Base-by-base conservation (phyloP, 1,140 invertebrate species). In the Tribolium castaneum region DNA sequence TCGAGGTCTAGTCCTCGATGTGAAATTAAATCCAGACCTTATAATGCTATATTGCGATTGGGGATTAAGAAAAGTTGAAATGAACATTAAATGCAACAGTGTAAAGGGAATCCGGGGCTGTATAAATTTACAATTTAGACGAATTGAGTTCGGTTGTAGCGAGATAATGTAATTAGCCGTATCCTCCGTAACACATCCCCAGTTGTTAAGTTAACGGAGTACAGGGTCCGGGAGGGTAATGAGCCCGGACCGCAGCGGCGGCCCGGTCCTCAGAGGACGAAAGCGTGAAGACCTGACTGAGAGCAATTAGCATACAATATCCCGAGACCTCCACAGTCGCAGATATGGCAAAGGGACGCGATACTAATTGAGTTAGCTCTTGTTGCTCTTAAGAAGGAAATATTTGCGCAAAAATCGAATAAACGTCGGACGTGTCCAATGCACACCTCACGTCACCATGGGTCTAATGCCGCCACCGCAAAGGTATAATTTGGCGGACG, bases 71-170 rank as follows among this genome's bases (percentile, higher is more conserved):
- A 77, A 80, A 80, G 75, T 80, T 72, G 70, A 80, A 80, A 80
- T 77, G 75, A 77, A 74, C 78, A 80, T 80, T 80, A 80, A 80
- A 77, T 75, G 75, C 62, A 70, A 79, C 75, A 74, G 78, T 66
- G 74, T 76, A 34, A 35, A 75, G 16, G 49, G 72, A 78, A 62
- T 75, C 77, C 78, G 34, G 12, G 30, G 59, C 59, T 71, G 73
- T 75, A 79, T 79, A 79, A 79, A 79, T 79, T 76, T 74, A 76
- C 78, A 79, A 79, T 79, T 79, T 76, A 52, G 74, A 62, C 49
- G 66, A 79, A 72, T 39, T 30, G 73, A 59, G 51, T 79, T 79
- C 51, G 74, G 74, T 71, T 72, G 62, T 66, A 79, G 59, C 59
- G 25, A 52, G 75, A 71, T 50, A 77, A 77, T 74, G 75, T 77